These are phyloP conservation scores for Cheilosia soror DNA, from an alignment of 2,888 invertebrate species.

Conservation along the genomic window DNA sequence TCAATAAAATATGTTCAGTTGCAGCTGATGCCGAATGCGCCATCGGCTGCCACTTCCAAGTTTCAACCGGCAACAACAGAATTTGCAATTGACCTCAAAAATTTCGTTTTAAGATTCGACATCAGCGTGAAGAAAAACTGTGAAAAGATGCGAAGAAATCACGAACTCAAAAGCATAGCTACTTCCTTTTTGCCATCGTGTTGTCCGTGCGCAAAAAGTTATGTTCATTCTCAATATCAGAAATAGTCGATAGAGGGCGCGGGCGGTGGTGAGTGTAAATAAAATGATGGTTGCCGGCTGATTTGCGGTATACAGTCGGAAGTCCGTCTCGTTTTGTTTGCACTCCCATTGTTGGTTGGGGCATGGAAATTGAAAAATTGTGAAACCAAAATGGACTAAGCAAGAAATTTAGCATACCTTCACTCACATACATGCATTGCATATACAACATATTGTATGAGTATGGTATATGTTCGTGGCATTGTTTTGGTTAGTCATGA, in stretches of 20 bases:
- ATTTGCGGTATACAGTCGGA: slow-evolving; percentile 61
- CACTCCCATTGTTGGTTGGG: slow-evolving; percentile 38
- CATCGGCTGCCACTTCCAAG: slow-evolving; percentile 1
- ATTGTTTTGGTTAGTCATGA: slow-evolving; percentile 44
- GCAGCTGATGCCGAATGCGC: slow-evolving; percentile 28
- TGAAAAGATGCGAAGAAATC: slow-evolving; percentile 65
- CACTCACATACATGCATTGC: not conserved
- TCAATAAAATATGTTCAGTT: slow-evolving; percentile 49
- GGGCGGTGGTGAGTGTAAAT: not conserved
- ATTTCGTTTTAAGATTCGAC: slow-evolving; percentile 33
- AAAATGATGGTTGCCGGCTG: slow-evolving; percentile 51
- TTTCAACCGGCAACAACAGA: slow-evolving; percentile 37
- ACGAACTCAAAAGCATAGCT: slow-evolving; percentile 58
- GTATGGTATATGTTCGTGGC: slow-evolving; percentile 28
- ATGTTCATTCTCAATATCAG: slow-evolving; percentile 67
- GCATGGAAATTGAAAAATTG: slow-evolving; percentile 64
- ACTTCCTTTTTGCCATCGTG: slow-evolving; percentile 66
- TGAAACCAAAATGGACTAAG: slow-evolving; percentile 66
- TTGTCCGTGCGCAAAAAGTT: slow-evolving; percentile 69
- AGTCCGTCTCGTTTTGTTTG: slow-evolving; percentile 68
- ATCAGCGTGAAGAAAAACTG: slow-evolving; percentile 67
- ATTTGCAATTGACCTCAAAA: slow-evolving; percentile 73
- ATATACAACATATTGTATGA: not conserved
- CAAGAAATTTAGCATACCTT: slow-evolving; percentile 54
- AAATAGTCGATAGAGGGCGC: not conserved